Conservation (phyloP, 2,797 vertebrate species). For the Pangasius sanitwongsei region DNA sequence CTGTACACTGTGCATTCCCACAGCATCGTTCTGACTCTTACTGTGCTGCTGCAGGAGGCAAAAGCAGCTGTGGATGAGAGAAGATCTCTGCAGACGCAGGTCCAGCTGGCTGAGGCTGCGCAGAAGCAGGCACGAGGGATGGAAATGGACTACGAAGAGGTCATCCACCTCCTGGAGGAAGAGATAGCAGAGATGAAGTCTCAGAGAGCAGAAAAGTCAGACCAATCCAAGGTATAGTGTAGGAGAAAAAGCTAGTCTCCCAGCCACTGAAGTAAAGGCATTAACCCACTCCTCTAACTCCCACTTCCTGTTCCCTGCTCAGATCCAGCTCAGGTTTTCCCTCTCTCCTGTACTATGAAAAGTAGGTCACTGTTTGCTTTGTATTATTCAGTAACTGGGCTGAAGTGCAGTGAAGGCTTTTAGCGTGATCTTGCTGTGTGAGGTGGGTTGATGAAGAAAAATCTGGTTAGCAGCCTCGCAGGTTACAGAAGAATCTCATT, state of each 20-base stretch:
- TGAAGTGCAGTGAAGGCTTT: slow-evolving; percentile 66
- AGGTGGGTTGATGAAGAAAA: slow-evolving; percentile 62
- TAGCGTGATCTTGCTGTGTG: slow-evolving; percentile 59
- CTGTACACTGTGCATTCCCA: slow-evolving; percentile 41
- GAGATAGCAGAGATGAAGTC: slow-evolving; percentile 90
- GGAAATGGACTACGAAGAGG: slow-evolving; percentile 97
- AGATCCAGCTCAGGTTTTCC: slow-evolving; percentile 65
- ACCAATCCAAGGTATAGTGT: slow-evolving; percentile 78
- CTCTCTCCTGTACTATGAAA: slow-evolving; percentile 78
- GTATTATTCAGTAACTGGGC: slow-evolving; percentile 79
- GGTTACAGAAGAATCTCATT: slow-evolving; percentile 40
- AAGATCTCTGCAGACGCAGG: slow-evolving; percentile 75
- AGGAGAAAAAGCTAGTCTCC: not conserved
- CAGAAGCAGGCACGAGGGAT: slow-evolving; percentile 86
- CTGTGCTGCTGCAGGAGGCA: slow-evolving; percentile 77
- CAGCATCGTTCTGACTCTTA: slow-evolving; percentile 42
- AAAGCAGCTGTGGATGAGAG: slow-evolving; percentile 84
- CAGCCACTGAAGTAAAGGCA: slow-evolving; percentile 2
- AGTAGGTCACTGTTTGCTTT: slow-evolving; percentile 88
- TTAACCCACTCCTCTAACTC: slow-evolving; percentile 7
- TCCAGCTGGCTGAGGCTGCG: slow-evolving; percentile 87
- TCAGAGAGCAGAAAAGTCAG: slow-evolving; percentile 78
- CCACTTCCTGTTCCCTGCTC: slow-evolving; percentile 15
- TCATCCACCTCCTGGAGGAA: slow-evolving; percentile 88
- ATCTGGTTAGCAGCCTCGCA: slow-evolving; percentile 56